These are phyloP conservation scores for Penaeus japonicus DNA, from an alignment of 1,140 invertebrate genomes.

Conservation along the genomic window DNA sequence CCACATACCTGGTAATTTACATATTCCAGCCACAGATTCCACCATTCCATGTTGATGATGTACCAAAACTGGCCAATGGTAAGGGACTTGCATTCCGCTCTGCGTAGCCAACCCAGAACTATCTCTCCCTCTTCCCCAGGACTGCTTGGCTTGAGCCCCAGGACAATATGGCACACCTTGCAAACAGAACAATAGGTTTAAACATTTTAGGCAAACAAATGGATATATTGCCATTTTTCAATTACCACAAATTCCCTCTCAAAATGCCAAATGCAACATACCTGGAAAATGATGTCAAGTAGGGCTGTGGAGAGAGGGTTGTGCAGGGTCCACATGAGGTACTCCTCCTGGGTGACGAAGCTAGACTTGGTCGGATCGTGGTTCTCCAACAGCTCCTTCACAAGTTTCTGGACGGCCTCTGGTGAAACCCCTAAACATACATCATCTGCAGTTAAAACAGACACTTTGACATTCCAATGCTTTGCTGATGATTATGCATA, in stretches of 20 bases:
- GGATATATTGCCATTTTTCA: no score
- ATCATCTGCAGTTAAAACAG: slow-evolving; percentile 43
- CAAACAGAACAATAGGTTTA: background rate
- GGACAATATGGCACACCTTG: slow-evolving; percentile 85
- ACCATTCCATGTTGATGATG: slow-evolving; percentile 83
- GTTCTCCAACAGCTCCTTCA: slow-evolving; percentile 63
- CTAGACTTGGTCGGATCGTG: slow-evolving; percentile 61
- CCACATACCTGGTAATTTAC: slow-evolving; percentile 63
- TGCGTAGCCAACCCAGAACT: slow-evolving; percentile 79
- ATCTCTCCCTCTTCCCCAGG: slow-evolving; percentile 82
- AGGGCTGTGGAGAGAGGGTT: slow-evolving; percentile 75
- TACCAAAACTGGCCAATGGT: slow-evolving; percentile 86
- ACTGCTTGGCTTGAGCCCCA: slow-evolving; percentile 81
- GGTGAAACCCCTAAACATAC: slow-evolving; percentile 42
- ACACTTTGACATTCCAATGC: slow-evolving; percentile 36
- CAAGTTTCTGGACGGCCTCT: slow-evolving; percentile 60
- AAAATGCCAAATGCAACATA: slow-evolving; percentile 56
- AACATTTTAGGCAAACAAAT: background rate
- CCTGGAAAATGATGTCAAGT: slow-evolving; percentile 79
- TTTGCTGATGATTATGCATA: background rate
- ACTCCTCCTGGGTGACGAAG: slow-evolving; percentile 76
- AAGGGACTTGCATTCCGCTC: slow-evolving; percentile 78
- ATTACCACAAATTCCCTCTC: no score
- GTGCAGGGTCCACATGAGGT: slow-evolving; percentile 83
- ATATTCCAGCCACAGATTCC: slow-evolving; percentile 80